A percentile compares a stretch with the other conserved stretches of the same genome.
Conservation (phyloP, 1,140 invertebrate genomes). For the Zaprionus gabonicus region DNA sequence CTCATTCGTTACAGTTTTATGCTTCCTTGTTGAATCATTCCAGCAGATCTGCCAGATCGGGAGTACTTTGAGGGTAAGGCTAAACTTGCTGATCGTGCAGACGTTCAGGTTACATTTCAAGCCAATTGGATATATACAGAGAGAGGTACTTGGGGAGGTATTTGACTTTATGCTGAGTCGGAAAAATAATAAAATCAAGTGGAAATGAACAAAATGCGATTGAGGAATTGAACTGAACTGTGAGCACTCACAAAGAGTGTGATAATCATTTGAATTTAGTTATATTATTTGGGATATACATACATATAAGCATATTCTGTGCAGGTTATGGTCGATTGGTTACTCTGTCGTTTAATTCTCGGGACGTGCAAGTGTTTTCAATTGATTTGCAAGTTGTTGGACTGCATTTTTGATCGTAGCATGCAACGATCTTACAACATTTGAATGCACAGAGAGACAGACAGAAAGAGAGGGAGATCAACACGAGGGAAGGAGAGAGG, state of each 20-base stretch:
- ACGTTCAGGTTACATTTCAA: slow-evolving; percentile 25
- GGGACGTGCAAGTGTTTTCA: slow-evolving; percentile 4
- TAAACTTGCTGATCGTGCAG: slow-evolving; percentile 23
- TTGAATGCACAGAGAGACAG: slow-evolving; percentile 21
- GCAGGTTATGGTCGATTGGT: background rate
- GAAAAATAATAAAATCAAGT: background rate
- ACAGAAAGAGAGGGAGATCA: too few relatives aligned
- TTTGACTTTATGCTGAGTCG: slow-evolving; percentile 5
- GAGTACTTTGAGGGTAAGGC: slow-evolving; percentile 2
- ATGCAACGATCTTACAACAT: slow-evolving; percentile 40
- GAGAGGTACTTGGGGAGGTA: background rate
- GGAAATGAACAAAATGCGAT: background rate
- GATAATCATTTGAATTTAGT: background rate
- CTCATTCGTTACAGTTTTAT: slow-evolving; percentile 15
- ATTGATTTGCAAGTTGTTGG: slow-evolving; percentile 51
- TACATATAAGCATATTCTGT: too few relatives aligned
- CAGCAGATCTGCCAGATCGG: slow-evolving; percentile 1
- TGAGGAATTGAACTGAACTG: too few relatives aligned
- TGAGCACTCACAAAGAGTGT: too few relatives aligned
- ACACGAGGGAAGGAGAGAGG: background rate
- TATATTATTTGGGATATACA: too few relatives aligned
- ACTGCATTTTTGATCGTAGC: slow-evolving; percentile 61
- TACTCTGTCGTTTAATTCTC: slow-evolving; percentile 12
- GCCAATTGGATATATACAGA: slow-evolving; percentile 19
- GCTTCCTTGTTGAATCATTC: slow-evolving; percentile 35